phyloP scores from a whole-genome alignment of 2,113 vertebrate species.

The Tragelaphus imberbis region DNA sequence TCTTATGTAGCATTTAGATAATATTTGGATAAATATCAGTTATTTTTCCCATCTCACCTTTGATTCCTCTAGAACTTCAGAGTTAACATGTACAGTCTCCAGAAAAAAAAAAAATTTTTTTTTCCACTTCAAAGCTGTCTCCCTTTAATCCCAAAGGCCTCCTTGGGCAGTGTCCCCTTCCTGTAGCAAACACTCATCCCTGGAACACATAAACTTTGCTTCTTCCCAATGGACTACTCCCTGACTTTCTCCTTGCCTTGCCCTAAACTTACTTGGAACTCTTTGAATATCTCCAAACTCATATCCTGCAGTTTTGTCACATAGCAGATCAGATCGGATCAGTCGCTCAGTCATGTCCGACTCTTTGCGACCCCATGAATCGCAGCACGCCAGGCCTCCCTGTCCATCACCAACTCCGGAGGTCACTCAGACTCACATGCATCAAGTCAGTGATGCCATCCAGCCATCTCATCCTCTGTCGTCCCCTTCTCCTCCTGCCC shows the following conservation, averaged over 20 bases:
- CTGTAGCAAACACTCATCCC: not conserved
- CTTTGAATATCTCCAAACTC: not conserved
- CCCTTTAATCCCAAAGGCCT: not conserved
- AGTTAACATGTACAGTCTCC: not conserved
- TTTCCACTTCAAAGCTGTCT: not conserved
- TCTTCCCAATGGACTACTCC: not conserved
- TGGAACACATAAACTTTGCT: not conserved
- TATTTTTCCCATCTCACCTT: not conserved
- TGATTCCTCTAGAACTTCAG: not conserved
- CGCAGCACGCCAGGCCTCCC: no score
- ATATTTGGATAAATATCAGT: not conserved
- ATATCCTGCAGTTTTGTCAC: not conserved
- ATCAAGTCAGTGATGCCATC: no score
- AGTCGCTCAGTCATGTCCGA: no score
- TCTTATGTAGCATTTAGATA: not conserved
- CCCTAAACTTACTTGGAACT: not conserved
- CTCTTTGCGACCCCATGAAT: no score
- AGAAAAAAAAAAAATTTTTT: not conserved
- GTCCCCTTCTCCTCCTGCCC: no score
- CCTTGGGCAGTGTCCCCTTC: not conserved
- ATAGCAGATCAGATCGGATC: no score
- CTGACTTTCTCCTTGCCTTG: not conserved
- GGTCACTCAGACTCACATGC: no score
- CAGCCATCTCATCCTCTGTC: no score
- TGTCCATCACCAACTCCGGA: no score